Evolutionary conservation across 2,113 vertebrate genomes (phyloP).

Genomic region (Oreochromis aureus): DNA sequence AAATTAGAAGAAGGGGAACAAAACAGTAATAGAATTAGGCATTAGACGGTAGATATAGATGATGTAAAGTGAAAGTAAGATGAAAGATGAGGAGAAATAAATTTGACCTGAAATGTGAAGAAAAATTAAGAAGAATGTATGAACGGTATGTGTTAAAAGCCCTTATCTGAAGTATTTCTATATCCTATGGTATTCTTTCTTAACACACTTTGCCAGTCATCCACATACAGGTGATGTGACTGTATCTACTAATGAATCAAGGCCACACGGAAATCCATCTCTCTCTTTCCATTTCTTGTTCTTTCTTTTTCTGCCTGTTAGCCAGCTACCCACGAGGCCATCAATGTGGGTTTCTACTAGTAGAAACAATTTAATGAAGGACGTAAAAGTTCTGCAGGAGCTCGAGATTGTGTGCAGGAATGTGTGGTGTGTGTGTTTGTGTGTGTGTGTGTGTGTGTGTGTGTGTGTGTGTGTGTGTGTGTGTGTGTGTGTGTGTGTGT

Average conservation of each 20-base stretch:
- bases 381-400: conserved; percentile 22
- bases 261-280: background rate
- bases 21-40: background rate
- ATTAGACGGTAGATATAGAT: background rate
- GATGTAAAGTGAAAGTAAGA: background rate
- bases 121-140: background rate
- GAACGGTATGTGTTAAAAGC: background rate
- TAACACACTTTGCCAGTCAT: background rate
- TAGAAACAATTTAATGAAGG: conserved; percentile 33
- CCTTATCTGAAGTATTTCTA: background rate
- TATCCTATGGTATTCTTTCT: background rate
- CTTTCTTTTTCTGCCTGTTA: background rate
- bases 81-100: background rate
- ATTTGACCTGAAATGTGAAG: background rate
- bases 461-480: background rate
- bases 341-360: conserved; percentile 13
- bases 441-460: background rate
- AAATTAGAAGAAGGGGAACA: background rate
- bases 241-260: background rate
- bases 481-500: background rate
- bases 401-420: background rate
- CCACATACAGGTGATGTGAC: background rate
- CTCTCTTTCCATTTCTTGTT: background rate
- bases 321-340: background rate
- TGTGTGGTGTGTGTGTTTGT: background rate